Base-by-base conservation (phyloP, 2,888 invertebrate genomes). In the Pollenia angustigena region DNA sequence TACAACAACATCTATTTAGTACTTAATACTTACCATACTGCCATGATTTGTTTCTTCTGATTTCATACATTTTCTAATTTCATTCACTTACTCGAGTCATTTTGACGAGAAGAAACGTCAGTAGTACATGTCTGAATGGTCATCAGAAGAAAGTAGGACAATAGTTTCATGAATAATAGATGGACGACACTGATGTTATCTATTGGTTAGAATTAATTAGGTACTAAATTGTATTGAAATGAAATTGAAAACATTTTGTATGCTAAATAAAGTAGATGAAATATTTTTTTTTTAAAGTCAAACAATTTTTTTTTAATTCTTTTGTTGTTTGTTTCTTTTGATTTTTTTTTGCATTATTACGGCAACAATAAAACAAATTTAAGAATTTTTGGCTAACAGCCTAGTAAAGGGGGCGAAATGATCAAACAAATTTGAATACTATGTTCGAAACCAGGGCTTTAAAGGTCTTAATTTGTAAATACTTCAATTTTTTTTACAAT, bases 181-280 rank as follows among this genome's bases (percentile, higher is more conserved):
- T 48, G 12, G 4, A 56, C 23, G 56, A 12, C 40, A 58, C 16
- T 50, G 18, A 52, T 62, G 46, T 46, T 54, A 54, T 76, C 40
- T 56, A 76, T 76, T 75, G 75, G 40, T 58, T 56, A 42, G 14
- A 32, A 64, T 72, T 78, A 72, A 72, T 72, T 71, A 78, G 58
- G 56, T 72, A 84, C 66, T 68, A 79, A 79, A 84, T 84, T 68
- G 72, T 66, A 66, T 50, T 58, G 79, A 11, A 79, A 79, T 74
- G 32, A 52, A 23, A 60, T 52, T 58, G 52, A 54, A 52, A 52
- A 50, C 14, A 18, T 75, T 64, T 52, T 11, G 32, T n/a, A 60
- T 32, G 12, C 50, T 23, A 52, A 40, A 60, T n/a, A 12, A 74
- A 60, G 32, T n/a, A 58, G 52, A 52, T 56, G 32, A 32, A 54